Base-by-base conservation (phyloP, 2,797 vertebrate species). In the Heteromormyrus szaboi region DNA sequence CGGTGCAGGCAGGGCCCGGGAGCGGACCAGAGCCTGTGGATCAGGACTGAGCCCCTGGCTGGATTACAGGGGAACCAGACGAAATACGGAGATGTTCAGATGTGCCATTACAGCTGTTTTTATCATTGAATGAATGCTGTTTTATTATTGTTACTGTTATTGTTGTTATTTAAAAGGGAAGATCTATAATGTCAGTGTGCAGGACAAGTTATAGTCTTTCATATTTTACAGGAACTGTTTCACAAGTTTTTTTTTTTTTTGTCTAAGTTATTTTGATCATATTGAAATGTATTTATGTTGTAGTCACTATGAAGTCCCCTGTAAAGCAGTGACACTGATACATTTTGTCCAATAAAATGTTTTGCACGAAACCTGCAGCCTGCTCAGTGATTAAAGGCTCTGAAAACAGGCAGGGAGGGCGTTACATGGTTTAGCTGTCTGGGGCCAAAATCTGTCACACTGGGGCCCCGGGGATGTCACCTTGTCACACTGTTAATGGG, bases 281-380 rank as follows among this genome's bases (percentile, higher is more conserved):
- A 96, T 94, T 90, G 56, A 90, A 89, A 90, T 93, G 89, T 96
- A 96, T 95, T 96, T 96, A 95, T 96, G 93, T 93, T 91, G 93
- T 4, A 11, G 65, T 94, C 68, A 91, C 91, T 65, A 85, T 91
- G 81, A 89, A 90, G 93, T 92, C 92, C 91, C 90, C 89, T 94
- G 91, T 91, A 89, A 90, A 89, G 83, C 85, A 72, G 56, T 93
- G 92, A 89, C 90, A 88, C 88, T 89, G 90, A 93, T 93, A 92
- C 90, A 85, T 88, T 95, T 94, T 95, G 92, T 91, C 94, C 91
- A 94, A 96, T 95, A 94, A 96, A 95, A 87, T 92, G 92, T 89
- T 89, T 88, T 85, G 59, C 84, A 89, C 56, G 88, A 90, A 56
- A 93, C 50, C 68, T 85, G n/a, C 12, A 4, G 46, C 41, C 2